Evolutionary conservation across 2,113 vertebrate genomes (phyloP), one percentile per base, ranked within the genome.

Genomic region (Mobula birostris): DNA sequence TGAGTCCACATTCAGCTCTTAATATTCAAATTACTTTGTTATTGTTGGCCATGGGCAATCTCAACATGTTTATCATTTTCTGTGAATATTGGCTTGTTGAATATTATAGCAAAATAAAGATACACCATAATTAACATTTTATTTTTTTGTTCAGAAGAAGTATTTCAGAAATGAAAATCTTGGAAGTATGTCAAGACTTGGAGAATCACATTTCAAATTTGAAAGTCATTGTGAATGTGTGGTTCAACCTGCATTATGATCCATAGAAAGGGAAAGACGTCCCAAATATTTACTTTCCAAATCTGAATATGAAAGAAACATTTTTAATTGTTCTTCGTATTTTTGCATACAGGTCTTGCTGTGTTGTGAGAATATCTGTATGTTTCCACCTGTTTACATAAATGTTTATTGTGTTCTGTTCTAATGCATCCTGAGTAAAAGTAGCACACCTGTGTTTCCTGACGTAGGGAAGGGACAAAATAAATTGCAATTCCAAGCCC

Each of bases 401-500:
- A 0, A 77, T 77, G 21, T 7, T 77, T 77, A 24, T 11, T n/a
- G 6, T 77, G 27, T 77, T 70, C 11, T 95, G 95, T 85, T 90
- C 48, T 76, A 95, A 95, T 95, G 94, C 95, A 95, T 95, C 95
- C 94, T 94, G 83, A 92, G 61, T 94, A 74, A 87, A 95, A 95
- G 93, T 48, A 92, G 94, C 94, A 95, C 96, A 95, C 96, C 95
- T 96, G 94, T 94, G 94, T 95, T 95, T 95, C 95, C 94, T 95
- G 94, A 82, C 94, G 83, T 92, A 95, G 94, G 95, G 94, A 95
- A 94, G 32, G 1, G 78, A 40, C 32, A 80, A 80, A 6, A 4
- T n/a, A 19, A 80, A 5, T 80, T 19, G 36, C 36, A 80, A 17
- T 80, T 80, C 0, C 8, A 9, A 19, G 12, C 36, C 4, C 36